phyloP scores from a whole-genome alignment of 1,140 invertebrate genomes.

The Pseudomyrmex flavicornis region DNA sequence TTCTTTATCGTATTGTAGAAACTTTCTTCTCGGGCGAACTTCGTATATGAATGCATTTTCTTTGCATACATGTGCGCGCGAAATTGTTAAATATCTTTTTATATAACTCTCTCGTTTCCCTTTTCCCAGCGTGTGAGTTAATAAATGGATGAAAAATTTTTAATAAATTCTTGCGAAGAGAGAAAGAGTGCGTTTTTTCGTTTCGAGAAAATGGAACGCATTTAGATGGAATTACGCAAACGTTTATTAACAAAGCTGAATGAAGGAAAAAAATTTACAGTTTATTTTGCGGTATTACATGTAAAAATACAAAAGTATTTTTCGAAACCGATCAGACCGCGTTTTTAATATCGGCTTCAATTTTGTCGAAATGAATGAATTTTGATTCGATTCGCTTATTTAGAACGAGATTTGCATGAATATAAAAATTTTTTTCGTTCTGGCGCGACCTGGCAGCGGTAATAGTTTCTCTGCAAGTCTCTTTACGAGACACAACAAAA shows the following conservation, averaged over 20 bases:
- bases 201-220: neutral
- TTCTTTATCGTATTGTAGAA: neutral
- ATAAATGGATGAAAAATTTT: slow-evolving; percentile 27
- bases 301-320: neutral
- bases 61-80: neutral
- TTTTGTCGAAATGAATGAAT: neutral
- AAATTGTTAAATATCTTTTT: neutral
- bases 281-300: slow-evolving; percentile 16
- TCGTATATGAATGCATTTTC: neutral
- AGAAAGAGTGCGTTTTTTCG: neutral
- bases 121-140: neutral
- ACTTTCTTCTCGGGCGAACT: neutral
- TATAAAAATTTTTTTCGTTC: neutral
- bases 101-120: neutral
- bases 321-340: neutral
- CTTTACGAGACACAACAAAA: neutral
- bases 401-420: neutral
- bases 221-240: neutral
- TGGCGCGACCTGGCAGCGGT: neutral
- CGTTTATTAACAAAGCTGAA: slow-evolving; percentile 25
- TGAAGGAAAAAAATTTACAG: slow-evolving; percentile 11
- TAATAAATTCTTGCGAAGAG: neutral
- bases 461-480: too few species aligned
- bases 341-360: neutral
- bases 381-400: neutral